Evolutionary conservation across 2,113 vertebrate genomes (phyloP).

Genomic region (Corapipo altera): DNA sequence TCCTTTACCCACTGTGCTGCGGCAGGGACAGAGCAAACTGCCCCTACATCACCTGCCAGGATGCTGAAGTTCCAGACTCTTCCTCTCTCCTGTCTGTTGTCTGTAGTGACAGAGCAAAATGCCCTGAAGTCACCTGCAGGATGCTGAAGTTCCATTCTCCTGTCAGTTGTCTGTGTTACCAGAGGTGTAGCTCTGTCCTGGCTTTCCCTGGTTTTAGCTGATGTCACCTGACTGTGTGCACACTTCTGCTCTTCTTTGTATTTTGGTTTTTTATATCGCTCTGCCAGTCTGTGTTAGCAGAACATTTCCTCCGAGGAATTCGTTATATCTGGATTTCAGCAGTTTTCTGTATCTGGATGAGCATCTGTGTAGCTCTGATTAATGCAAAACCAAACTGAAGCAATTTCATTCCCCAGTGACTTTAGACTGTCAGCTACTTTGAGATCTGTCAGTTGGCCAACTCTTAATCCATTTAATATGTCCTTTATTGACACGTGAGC

Average conservation of each 20-base stretch:
- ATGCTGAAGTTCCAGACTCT: background rate
- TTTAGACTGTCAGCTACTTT: background rate
- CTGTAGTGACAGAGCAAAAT: background rate
- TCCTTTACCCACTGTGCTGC: background rate
- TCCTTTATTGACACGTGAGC: conserved; percentile 4
- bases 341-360: background rate
- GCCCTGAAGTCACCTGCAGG: too few relatives aligned
- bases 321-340: background rate
- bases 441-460: conserved; percentile 19
- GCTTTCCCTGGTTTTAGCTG: background rate
- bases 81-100: background rate
- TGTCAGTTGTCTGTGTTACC: background rate
- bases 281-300: background rate
- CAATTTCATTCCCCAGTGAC: conserved; percentile 3
- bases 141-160: background rate
- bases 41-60: too few relatives aligned
- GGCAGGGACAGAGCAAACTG: background rate
- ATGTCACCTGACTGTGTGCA: background rate
- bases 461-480: background rate
- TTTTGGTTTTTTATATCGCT: background rate
- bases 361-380: conserved; percentile 13
- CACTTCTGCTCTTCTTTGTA: background rate
- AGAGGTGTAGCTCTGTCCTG: background rate
- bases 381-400: conserved; percentile 9
- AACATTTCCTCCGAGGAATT: background rate